A percentile compares a stretch with the other conserved stretches of the same genome.
phyloP scores from a whole-genome alignment of 2,113 vertebrate species.

The Meriones unguiculatus region DNA sequence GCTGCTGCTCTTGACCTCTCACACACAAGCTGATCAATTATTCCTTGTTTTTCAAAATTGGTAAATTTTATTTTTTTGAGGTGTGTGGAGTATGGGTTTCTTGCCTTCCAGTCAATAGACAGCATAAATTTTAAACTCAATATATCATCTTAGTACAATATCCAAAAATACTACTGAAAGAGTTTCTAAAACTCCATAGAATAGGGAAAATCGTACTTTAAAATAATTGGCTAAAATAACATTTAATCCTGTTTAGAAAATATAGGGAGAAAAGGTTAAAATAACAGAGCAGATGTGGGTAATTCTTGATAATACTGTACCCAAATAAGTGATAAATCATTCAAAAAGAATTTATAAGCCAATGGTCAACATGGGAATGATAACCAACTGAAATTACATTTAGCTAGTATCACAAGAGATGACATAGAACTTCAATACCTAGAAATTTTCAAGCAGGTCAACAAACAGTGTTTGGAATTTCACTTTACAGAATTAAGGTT shows the following conservation, averaged over 20 bases:
- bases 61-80: not conserved
- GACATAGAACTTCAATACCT: not conserved
- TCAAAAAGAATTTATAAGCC: not conserved
- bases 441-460: not conserved
- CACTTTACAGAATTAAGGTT: not conserved
- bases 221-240: constrained; percentile 7
- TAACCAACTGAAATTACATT: not conserved
- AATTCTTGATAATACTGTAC: not conserved
- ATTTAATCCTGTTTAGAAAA: not conserved
- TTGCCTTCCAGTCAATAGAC: not conserved
- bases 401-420: not conserved
- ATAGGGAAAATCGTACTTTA: not conserved
- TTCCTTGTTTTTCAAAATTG: not conserved
- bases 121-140: constrained; percentile 18
- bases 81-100: not conserved
- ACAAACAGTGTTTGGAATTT: not conserved
- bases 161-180: not conserved
- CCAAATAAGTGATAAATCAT: not conserved
- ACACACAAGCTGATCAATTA: not conserved
- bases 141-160: constrained; percentile 30
- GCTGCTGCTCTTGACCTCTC: not conserved
- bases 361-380: not conserved
- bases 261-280: not conserved
- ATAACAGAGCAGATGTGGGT: not conserved
- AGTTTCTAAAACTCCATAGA: not conserved